These are phyloP conservation scores for Procapra przewalskii DNA, from an alignment of 2,113 vertebrate species.

Conservation along the genomic window DNA sequence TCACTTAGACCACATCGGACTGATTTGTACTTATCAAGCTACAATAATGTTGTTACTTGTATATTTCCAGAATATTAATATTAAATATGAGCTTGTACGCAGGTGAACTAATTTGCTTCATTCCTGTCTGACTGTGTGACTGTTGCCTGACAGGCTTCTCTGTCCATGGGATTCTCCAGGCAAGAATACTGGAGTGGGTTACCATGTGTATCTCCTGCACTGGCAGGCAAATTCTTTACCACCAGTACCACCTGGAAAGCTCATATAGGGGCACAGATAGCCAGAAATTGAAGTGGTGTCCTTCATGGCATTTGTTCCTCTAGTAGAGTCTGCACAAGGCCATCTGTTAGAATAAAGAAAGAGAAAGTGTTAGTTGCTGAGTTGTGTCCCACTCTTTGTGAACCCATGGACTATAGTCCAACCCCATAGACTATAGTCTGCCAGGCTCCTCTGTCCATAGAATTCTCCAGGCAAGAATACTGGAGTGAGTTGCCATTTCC, in stretches of 20 bases:
- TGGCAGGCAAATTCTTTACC: neutral
- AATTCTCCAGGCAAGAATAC: neutral
- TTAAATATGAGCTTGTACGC: neutral
- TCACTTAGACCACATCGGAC: neutral
- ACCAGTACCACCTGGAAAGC: neutral
- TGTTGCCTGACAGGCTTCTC: neutral
- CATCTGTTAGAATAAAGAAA: neutral
- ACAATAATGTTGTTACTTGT: neutral
- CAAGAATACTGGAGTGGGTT: neutral
- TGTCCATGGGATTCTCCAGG: neutral
- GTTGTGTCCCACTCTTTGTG: neutral
- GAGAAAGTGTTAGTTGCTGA: neutral
- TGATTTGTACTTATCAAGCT: neutral
- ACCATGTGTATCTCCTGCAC: neutral
- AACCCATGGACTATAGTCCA: neutral
- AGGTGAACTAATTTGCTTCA: neutral
- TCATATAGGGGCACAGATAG: neutral
- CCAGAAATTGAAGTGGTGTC: neutral
- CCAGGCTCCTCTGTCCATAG: neutral
- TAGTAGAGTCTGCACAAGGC: neutral
- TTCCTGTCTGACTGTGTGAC: neutral
- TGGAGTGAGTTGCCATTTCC: neutral
- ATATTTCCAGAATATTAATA: slow-evolving; percentile 10
- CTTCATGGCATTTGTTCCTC: too few species aligned
- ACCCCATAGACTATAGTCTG: neutral